Base-by-base conservation (phyloP, 2,113 vertebrate species). In the Pungitius pungitius region DNA sequence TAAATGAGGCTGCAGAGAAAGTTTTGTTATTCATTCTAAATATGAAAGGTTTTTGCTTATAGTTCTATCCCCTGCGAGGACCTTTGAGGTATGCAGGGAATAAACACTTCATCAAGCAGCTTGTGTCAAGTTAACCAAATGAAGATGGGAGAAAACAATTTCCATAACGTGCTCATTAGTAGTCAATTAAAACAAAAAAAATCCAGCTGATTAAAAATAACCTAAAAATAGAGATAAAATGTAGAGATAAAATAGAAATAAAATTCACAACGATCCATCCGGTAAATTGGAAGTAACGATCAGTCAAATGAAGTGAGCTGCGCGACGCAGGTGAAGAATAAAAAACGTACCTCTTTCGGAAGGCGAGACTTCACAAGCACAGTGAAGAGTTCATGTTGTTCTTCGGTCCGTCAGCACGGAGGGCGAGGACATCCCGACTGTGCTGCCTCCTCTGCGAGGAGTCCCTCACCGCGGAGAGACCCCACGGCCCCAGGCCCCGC, bases 401-500 rank as follows among this genome's bases (percentile, higher is more conserved):
- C 0, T 35, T 58, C 18, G 74, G 57, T 63, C 75, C 27, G 42
- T 37, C 27, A 14, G 51, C 51, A 39, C 56, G 42, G 59, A 52
- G 55, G 24, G 71, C 43, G 12, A 51, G 6, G 65, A 68, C 70
- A 78, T 75, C 14, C 52, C 14, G 54, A 27, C 26, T 24, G 22
- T 30, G 65, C 63, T 68, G 63, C 75, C 79, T 71, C 69, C 74
- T 87, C 74, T 57, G 62, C 54, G 56, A 74, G 73, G 73, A 66
- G 35, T 58, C 56, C 85, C 69, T 69, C 83, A 76, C 78, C 56
- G 60, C 63, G 77, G 79, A 84, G 39, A 56, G 75, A 76, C 75
- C 83, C 87, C 70, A 80, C 74, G 67, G 69, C 43, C 22, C 4
- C 40, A 71, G 69, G 76, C 86, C 62, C 75, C 89, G 27, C 89